These are phyloP conservation scores for Biston betularia DNA, from an alignment of 2,888 invertebrate species.

Conservation along the genomic window DNA sequence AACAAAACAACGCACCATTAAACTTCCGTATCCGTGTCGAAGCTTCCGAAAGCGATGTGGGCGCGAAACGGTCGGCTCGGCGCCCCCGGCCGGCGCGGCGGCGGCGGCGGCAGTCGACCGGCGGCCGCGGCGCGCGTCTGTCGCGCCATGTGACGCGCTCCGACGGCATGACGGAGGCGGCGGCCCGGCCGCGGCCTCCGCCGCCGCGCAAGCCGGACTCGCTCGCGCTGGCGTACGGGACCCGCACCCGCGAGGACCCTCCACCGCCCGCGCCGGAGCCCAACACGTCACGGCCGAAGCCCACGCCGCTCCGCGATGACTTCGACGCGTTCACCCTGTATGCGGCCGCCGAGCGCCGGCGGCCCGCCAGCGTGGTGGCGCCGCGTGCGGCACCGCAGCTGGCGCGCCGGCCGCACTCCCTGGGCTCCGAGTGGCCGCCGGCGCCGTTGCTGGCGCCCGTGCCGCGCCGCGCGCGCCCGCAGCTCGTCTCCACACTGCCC, in stretches of 20 bases:
- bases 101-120: conserved; percentile 60
- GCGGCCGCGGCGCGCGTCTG: conserved; percentile 74
- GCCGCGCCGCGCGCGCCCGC: conserved; percentile 81
- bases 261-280: conserved; percentile 80
- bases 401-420: conserved; percentile 87
- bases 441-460: conserved; percentile 85
- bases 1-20: conserved; percentile 30
- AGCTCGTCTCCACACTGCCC: conserved; percentile 65
- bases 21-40: conserved; percentile 24
- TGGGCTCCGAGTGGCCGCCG: conserved; percentile 82
- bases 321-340: conserved; percentile 85
- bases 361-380: conserved; percentile 84
- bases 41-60: conserved; percentile 25
- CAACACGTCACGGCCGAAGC: conserved; percentile 45
- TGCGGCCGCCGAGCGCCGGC: conserved; percentile 77
- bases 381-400: conserved; percentile 71
- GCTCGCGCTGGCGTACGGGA: conserved; percentile 65
- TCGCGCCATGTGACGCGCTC: conserved; percentile 70
- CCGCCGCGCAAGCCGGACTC: conserved; percentile 83
- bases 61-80: conserved; percentile 41
- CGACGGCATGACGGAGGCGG: conserved; percentile 79
- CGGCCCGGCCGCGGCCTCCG: conserved; percentile 81
- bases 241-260: conserved; percentile 77
- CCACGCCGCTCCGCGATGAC: conserved; percentile 60
- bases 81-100: conserved; percentile 39